Evolutionary conservation across 2,888 invertebrate genomes (phyloP), one percentile per base, ranked within the genome.

Genomic region (Copidosoma aretas): DNA sequence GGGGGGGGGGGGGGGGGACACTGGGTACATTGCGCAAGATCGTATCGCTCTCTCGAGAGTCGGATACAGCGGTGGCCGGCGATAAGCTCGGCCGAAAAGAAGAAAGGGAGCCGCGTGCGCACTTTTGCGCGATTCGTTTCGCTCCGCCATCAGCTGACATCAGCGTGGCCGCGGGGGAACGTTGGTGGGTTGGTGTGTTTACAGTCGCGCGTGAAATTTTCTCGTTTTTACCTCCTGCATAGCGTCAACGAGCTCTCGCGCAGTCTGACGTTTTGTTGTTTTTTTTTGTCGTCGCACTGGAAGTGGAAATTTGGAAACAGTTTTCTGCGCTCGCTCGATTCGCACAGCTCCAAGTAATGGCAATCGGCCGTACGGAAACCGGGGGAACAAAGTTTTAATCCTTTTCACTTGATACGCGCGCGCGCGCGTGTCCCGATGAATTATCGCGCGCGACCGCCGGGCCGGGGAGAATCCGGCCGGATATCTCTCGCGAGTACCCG

Each of bases 401-500:
- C 15, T 51, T 21, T 57, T 49, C 51, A 51, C 21, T 24, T 43
- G 43, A 46, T 22, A 53, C 32, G 8, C 32, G 32, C 32, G 32
- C 8, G 8, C 32, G 32, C 32, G 32, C 32, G 8, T 3, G 12
- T 46, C 17, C 43, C 41, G 64, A 56, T 67, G 64, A 71, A 68
- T 71, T 68, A 71, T 71, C 52, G 49, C 54, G 56, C 25, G 62
- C 25, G 62, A 62, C 32, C 62, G 65, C 62, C 62, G 65, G 64
- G 67, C 65, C 64, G 46, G 67, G 67, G 67, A 71, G 67, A 71
- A 71, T 71, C 62, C 71, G 62, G 65, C 51, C 52, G 32, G 32
- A 32, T 32, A 32, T 32, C 25, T 57, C 24, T 17, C 67, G 59
- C 62, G 67, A 62, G 67, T 65, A 39, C n/a, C n/a, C n/a, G n/a